These are phyloP conservation scores for Autographa pulchrina DNA, from an alignment of 2,888 invertebrate species.

Conservation along the genomic window DNA sequence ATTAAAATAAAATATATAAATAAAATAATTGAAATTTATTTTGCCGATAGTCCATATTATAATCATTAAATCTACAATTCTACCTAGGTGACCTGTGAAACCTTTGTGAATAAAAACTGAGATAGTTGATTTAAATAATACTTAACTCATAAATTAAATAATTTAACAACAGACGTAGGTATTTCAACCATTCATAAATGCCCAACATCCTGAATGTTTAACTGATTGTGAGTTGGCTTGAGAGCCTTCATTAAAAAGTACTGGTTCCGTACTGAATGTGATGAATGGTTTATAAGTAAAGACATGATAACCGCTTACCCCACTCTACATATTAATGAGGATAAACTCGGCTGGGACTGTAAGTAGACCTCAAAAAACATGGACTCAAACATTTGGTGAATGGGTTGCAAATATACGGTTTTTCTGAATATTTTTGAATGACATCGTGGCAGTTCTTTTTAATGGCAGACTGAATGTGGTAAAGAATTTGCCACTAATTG, in stretches of 20 bases:
- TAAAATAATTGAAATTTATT: too few relatives aligned
- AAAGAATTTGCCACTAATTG: neutral
- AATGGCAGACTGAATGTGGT: neutral
- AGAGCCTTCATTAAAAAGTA: conserved; percentile 57
- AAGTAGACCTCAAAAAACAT: conserved; percentile 19
- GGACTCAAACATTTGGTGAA: conserved; percentile 1
- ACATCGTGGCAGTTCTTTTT: neutral
- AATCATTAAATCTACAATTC: too few relatives aligned
- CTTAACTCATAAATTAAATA: too few relatives aligned
- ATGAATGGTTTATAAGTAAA: conserved; percentile 45
- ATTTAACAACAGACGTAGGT: neutral
- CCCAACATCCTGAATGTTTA: conserved; percentile 37
- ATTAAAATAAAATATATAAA: too few relatives aligned
- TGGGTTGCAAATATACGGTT: neutral
- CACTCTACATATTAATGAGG: conserved; percentile 40
- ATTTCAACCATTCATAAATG: conserved; percentile 11
- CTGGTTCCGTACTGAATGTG: conserved; percentile 35
- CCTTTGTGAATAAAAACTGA: too few relatives aligned
- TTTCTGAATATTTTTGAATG: neutral
- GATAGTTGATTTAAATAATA: too few relatives aligned
- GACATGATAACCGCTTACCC: conserved; percentile 42
- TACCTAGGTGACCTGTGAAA: too few relatives aligned
- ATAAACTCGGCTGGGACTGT: conserved; percentile 27
- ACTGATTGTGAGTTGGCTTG: conserved; percentile 14
- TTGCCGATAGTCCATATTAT: too few relatives aligned